Percentiles rank a stretch among this genome's conserved stretches.
These are phyloP conservation scores for Nomada fabriciana DNA, from an alignment of 2,888 invertebrate species.

Conservation along the genomic window DNA sequence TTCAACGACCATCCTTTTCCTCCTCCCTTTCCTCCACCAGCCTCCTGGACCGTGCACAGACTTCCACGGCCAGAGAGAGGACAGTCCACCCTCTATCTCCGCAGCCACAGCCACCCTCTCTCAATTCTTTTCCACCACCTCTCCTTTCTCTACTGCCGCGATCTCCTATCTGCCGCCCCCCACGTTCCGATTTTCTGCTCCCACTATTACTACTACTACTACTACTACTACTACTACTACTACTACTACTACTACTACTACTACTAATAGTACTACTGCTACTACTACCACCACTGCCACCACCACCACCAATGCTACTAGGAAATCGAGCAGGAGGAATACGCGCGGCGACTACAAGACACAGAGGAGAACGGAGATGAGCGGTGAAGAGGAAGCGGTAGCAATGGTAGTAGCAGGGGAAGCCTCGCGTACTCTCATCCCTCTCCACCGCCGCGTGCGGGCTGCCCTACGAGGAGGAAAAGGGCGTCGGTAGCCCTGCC, in stretches of 20 bases:
- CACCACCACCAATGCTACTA: not conserved
- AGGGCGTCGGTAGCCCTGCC: constrained; percentile 72
- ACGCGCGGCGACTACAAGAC: constrained; percentile 53
- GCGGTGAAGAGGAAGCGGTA: constrained; percentile 42
- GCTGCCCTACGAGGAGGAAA: constrained; percentile 62
- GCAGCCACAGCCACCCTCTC: constrained; percentile 48
- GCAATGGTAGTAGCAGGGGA: constrained; percentile 26
- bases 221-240: constrained; percentile 64
- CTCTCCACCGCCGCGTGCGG: constrained; percentile 18
- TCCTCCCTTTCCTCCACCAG: constrained; percentile 27
- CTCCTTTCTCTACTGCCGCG: constrained; percentile 38
- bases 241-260: not conserved
- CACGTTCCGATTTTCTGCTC: constrained; percentile 63
- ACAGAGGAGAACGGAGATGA: constrained; percentile 50
- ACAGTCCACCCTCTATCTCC: constrained; percentile 60
- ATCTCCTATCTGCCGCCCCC: not conserved
- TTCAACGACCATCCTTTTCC: constrained; percentile 68
- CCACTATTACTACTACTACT: constrained; percentile 21
- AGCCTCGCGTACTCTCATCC: constrained; percentile 42
- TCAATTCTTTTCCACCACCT: constrained; percentile 51
- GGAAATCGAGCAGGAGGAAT: constrained; percentile 64
- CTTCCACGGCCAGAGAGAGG: constrained; percentile 61
- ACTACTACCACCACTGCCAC: not conserved
- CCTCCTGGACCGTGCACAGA: constrained; percentile 41
- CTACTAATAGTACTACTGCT: constrained; percentile 63